Conservation (phyloP, 2,888 invertebrate genomes). For the Tipula vernalis region DNA sequence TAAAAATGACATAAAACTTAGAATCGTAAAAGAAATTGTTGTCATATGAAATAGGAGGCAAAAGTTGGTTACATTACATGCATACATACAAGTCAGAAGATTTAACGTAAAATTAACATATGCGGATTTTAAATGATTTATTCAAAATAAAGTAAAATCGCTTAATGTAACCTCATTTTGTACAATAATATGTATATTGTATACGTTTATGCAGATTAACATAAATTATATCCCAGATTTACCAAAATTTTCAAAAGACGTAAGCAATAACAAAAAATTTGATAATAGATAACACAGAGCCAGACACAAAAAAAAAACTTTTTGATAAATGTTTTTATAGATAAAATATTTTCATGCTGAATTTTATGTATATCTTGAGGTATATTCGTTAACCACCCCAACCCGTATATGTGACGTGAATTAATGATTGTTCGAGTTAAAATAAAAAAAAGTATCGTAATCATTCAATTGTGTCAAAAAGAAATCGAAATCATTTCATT, state of each 20-base stretch:
- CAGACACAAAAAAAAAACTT: neutral
- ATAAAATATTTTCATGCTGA: neutral
- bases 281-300: neutral
- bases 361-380: neutral
- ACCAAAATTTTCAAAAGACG: neutral
- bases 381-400: neutral
- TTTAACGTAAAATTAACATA: no score
- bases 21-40: no score
- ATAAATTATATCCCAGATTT: neutral
- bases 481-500: neutral
- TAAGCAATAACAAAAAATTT: neutral
- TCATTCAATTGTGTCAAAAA: neutral
- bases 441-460: neutral
- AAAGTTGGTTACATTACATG: no score
- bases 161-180: no score
- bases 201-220: neutral
- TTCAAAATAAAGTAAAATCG: no score
- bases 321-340: neutral
- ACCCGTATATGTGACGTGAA: neutral
- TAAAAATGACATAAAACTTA: no score
- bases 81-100: no score
- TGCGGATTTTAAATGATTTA: no score
- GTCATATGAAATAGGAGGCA: no score
- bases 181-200: no score
- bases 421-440: neutral